Base-by-base conservation (phyloP, 2,888 invertebrate genomes). In the Leptopilina myrica region DNA sequence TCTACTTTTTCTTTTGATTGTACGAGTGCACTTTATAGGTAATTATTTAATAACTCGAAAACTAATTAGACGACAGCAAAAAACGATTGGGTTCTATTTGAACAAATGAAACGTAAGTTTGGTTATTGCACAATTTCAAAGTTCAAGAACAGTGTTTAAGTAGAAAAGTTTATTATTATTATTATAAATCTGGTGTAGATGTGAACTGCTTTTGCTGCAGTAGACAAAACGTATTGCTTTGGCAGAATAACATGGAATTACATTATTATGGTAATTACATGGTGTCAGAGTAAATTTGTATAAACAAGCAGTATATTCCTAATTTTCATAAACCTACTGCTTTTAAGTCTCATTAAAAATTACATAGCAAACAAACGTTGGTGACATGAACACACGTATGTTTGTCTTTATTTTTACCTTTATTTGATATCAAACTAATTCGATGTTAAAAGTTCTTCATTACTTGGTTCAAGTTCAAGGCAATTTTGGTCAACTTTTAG, bases 241-340 rank as follows among this genome's bases (percentile, higher is more conserved):
- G 43, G 9, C 40, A 66, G 40, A 66, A 66, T 66, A 66, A 66
- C 46, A 66, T 43, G 43, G 43, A 43, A 66, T 66, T 66, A 66
- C 43, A 43, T 40, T 46, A 66, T 66, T 66, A 43, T 66, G 43
- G 66, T 43, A 66, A 66, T 66, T 43, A 66, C n/a, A 65, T 40
- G 65, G 65, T 65, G 65, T 40, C 33, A 66, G 43, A 8, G 66
- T n/a, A 43, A 66, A 66, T 43, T 43, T 43, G 9, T 40, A 20
- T 20, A 43, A 66, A 43, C 43, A 66, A 66, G 43, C 15, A 43
- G 15, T 66, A 15, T 66, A n/a, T 40, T 66, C 43, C 43, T 66
- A 66, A 66, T 66, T 66, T n/a, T 43, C 43, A 43, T 66, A 66
- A 66, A 66, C 15, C 43, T 66, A 33, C 14, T 43, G n/a, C 43